Conservation (phyloP, 2,113 vertebrate genomes). For the Butorides virescens region DNA sequence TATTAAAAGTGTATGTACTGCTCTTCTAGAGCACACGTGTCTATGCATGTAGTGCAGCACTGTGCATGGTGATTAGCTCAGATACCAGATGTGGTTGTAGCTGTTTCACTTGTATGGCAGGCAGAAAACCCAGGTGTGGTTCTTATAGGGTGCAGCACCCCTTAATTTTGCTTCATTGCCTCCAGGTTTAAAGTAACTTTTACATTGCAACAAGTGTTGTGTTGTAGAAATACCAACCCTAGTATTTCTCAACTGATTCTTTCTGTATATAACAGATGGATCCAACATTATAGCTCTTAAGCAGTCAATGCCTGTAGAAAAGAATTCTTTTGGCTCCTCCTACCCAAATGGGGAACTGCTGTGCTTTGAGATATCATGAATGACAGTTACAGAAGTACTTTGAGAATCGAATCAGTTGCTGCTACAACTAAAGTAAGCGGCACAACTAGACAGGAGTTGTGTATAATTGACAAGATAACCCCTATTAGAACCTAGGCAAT, state of each 20-base stretch:
- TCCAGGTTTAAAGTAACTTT: neutral
- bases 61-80: neutral
- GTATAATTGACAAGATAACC: neutral
- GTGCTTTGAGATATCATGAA: neutral
- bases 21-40: neutral
- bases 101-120: neutral
- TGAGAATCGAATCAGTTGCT: neutral
- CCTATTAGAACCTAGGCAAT: neutral
- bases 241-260: neutral
- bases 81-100: neutral
- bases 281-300: neutral
- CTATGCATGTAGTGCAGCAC: neutral
- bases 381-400: neutral
- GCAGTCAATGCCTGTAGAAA: neutral
- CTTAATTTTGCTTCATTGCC: neutral
- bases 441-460: neutral
- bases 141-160: neutral
- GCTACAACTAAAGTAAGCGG: neutral
- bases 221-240: neutral
- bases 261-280: neutral
- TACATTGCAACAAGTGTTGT: neutral
- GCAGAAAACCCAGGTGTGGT: neutral
- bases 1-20: neutral
- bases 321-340: neutral
- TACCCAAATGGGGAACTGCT: neutral